Evolutionary conservation across 2,113 vertebrate species (phyloP).

Genomic region (Mionectes macconnelli): DNA sequence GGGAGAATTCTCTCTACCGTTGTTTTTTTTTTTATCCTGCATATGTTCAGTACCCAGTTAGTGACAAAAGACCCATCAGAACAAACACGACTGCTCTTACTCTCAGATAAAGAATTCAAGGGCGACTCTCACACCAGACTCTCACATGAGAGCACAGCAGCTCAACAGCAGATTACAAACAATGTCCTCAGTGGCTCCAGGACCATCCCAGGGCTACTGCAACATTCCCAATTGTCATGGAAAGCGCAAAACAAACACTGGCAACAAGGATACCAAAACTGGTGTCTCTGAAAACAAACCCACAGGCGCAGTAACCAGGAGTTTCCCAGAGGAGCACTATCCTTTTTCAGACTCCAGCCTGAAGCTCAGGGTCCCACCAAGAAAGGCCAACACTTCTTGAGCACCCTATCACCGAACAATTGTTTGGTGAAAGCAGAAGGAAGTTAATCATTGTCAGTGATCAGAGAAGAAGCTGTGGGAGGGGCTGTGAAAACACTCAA

Average conservation of each 20-base stretch:
- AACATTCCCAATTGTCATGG: background rate
- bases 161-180: background rate
- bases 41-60: background rate
- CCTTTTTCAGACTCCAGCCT: background rate
- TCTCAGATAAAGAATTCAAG: background rate
- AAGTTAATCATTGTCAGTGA: background rate
- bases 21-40: background rate
- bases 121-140: background rate
- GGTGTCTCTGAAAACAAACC: background rate
- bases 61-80: background rate
- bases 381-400: background rate
- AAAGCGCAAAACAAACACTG: background rate
- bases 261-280: background rate
- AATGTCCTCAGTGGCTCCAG: background rate
- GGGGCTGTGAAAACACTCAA: background rate
- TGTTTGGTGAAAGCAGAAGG: background rate
- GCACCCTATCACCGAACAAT: background rate
- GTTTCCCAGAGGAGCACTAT: background rate
- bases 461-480: background rate
- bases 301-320: rapidly evolving
- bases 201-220: background rate
- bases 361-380: background rate
- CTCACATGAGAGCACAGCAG: background rate
- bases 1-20: background rate
- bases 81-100: background rate